A percentile compares a stretch with the other conserved stretches of the same genome.
Conservation (phyloP, 2,888 invertebrate genomes). For the Caenorhabditis sinica region DNA sequence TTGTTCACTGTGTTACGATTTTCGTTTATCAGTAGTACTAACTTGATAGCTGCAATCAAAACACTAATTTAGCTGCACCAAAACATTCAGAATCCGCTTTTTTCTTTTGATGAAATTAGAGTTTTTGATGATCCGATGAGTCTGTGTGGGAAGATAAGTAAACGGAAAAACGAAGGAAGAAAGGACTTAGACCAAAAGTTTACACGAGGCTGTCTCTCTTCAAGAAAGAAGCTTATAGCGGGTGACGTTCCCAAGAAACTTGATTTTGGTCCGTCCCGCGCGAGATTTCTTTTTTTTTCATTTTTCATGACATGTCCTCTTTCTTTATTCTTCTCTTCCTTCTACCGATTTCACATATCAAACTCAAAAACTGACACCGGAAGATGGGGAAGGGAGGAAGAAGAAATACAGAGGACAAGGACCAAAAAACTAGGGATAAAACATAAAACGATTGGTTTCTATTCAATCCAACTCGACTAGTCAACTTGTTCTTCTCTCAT, state of each 20-base stretch:
- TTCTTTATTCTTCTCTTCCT: background rate
- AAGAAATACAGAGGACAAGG: background rate
- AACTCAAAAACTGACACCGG: conserved; percentile 49
- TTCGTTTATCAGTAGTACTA: background rate
- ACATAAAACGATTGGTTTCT: conserved; percentile 27
- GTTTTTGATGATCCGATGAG: conserved; percentile 31
- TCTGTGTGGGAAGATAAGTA: conserved; percentile 41
- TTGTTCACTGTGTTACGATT: background rate
- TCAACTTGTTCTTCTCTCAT: conserved; percentile 28
- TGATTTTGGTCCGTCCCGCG: conserved; percentile 28
- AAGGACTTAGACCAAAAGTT: conserved; percentile 41
- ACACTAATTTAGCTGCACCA: conserved; percentile 12
- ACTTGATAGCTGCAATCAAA: conserved; percentile 1
- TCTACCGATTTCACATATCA: conserved; percentile 42
- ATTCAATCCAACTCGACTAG: conserved; percentile 38
- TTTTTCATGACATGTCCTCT: conserved; percentile 32
- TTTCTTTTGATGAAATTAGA: conserved; percentile 2
- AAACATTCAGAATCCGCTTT: conserved; percentile 37
- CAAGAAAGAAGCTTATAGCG: conserved; percentile 33
- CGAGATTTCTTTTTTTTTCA: conserved; percentile 24
- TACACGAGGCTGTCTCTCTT: conserved; percentile 19
- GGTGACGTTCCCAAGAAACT: conserved; percentile 49
- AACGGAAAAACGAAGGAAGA: conserved; percentile 17
- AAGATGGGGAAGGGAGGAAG: conserved; percentile 12
- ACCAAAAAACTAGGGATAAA: conserved; percentile 29